phyloP scores from a whole-genome alignment of 2,797 vertebrate species.

The Eutrigla gurnardus region DNA sequence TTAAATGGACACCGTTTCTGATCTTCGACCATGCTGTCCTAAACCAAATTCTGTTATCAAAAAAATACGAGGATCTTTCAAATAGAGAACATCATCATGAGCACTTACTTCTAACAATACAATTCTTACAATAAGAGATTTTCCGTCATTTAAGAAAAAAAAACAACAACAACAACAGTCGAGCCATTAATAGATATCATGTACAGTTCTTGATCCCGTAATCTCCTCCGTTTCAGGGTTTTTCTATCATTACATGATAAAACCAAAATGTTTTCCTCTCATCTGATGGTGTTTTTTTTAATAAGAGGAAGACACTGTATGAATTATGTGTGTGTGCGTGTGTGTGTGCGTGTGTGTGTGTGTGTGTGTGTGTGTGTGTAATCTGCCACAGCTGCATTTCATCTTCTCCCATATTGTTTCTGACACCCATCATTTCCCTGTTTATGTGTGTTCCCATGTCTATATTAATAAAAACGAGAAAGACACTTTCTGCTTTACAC shows the following conservation, averaged over 20 bases:
- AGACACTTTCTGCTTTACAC: slow-evolving; percentile 46
- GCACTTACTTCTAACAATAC: slow-evolving; percentile 66
- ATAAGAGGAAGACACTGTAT: slow-evolving; percentile 40
- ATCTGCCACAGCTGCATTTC: slow-evolving; percentile 40
- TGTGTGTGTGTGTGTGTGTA: slow-evolving; percentile 36
- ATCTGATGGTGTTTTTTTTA: slow-evolving; percentile 47
- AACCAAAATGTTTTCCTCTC: slow-evolving; percentile 60
- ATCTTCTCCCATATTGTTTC: slow-evolving; percentile 43
- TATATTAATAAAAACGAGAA: slow-evolving; percentile 75
- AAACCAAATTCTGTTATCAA: slow-evolving; percentile 69
- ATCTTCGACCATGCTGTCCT: slow-evolving; percentile 69
- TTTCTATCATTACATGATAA: slow-evolving; percentile 45
- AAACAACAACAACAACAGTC: background rate
- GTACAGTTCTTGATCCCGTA: slow-evolving; percentile 53
- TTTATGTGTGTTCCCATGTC: slow-evolving; percentile 73
- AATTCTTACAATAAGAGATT: slow-evolving; percentile 21
- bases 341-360: slow-evolving; percentile 30
- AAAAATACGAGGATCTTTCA: slow-evolving; percentile 37
- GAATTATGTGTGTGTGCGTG: slow-evolving; percentile 31
- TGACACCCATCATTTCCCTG: slow-evolving; percentile 32
- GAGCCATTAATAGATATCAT: slow-evolving; percentile 54
- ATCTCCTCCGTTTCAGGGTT: slow-evolving; percentile 41
- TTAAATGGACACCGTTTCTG: slow-evolving; percentile 86
- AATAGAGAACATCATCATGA: slow-evolving; percentile 51
- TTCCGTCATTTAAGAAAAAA: slow-evolving; percentile 31